Percentiles rank a stretch among this genome's conserved stretches.
phyloP scores from a whole-genome alignment of 92 coral and sea anemone species.

The Anthopleura xanthogrammica region DNA sequence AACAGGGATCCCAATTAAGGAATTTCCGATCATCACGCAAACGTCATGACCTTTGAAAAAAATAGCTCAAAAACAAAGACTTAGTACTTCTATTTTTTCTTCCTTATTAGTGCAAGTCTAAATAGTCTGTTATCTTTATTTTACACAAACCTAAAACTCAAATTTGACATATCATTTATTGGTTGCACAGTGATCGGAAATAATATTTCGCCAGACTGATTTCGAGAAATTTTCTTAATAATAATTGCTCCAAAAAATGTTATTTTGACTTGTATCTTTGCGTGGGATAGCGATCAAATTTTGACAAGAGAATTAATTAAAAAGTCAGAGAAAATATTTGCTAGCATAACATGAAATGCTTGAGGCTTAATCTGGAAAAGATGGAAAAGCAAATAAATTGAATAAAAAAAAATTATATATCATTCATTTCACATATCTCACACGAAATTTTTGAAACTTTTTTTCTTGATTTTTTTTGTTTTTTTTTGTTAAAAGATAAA shows the following conservation, averaged over 20 bases:
- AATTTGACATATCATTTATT: too few species aligned
- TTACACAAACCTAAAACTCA: too few species aligned
- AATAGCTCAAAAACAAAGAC: not conserved
- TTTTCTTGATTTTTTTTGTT: too few species aligned
- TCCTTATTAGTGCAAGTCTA: not conserved
- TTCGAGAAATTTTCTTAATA: too few species aligned
- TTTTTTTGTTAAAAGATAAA: too few species aligned
- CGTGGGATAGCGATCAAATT: not conserved
- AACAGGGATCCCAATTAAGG: conserved; percentile 1
- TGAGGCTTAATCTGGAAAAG: too few species aligned
- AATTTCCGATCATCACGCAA: conserved; percentile 18
- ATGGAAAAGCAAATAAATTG: not conserved
- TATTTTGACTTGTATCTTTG: not conserved
- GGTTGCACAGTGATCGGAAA: too few species aligned
- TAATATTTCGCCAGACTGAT: too few species aligned
- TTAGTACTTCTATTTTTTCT: not conserved
- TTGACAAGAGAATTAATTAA: not conserved
- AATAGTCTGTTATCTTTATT: too few species aligned
- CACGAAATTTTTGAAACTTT: too few species aligned
- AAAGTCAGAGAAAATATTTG: not conserved
- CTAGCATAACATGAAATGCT: not conserved
- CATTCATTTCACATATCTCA: too few species aligned
- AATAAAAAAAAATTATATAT: too few species aligned
- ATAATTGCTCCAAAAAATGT: not conserved
- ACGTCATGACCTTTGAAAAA: conserved; percentile 23